These are phyloP conservation scores for Diabrotica balteata DNA, from an alignment of 2,888 invertebrate species.

Conservation along the genomic window DNA sequence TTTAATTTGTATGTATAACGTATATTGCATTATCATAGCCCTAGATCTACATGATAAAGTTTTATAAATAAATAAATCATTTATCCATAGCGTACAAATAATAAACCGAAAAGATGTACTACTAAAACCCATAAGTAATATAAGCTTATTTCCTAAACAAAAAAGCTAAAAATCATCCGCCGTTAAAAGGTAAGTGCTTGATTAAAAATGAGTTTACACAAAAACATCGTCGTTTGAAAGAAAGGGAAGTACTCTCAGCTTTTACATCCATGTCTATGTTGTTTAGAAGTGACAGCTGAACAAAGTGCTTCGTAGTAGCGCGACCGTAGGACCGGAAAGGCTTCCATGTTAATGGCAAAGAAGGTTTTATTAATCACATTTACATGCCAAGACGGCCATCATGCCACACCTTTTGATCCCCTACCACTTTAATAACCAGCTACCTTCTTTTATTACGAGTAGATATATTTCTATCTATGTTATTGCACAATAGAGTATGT, in stretches of 20 bases:
- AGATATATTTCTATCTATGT: background rate
- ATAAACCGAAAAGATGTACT: no score
- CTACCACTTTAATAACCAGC: conserved; percentile 29
- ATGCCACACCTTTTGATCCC: conserved; percentile 39
- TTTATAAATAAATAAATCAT: no score
- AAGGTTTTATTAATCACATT: conserved; percentile 51
- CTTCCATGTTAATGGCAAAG: conserved; percentile 51
- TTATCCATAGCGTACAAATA: no score
- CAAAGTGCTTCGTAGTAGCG: conserved; percentile 20
- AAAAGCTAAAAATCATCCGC: conserved; percentile 5
- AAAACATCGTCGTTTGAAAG: conserved; percentile 5
- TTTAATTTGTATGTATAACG: no score
- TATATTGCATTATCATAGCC: no score
- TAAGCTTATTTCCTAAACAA: background rate
- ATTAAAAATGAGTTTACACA: background rate
- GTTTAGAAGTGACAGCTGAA: conserved; percentile 33
- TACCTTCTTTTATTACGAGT: conserved; percentile 8
- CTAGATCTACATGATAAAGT: no score
- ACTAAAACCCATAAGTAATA: background rate
- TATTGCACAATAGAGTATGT: background rate
- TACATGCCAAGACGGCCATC: conserved; percentile 52
- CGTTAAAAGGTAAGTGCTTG: background rate
- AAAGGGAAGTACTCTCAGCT: conserved; percentile 13
- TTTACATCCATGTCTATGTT: conserved; percentile 15
- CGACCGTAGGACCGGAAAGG: conserved; percentile 50